Percentiles rank a stretch among this genome's conserved stretches.
These are phyloP conservation scores for Drosophila sproati DNA, from an alignment of 1,140 invertebrate species.

Conservation along the genomic window DNA sequence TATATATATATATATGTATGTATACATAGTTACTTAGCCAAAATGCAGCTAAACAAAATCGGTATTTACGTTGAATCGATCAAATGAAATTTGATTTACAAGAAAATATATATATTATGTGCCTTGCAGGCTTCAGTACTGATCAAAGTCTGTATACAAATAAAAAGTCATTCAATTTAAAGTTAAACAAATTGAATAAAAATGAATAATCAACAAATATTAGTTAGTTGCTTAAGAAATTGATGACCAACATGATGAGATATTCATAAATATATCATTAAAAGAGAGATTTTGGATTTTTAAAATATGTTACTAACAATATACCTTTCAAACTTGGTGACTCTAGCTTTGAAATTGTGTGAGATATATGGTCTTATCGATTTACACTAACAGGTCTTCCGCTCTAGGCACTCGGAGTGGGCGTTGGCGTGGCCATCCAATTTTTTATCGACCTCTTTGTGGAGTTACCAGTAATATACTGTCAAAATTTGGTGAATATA, in stretches of 20 bases:
- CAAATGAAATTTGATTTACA: background rate
- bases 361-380: too few relatives aligned
- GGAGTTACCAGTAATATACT: too few relatives aligned
- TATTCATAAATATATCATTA: too few relatives aligned
- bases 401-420: too few relatives aligned
- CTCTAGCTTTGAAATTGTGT: too few relatives aligned
- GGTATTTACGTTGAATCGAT: background rate
- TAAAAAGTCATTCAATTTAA: background rate
- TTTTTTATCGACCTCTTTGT: too few relatives aligned
- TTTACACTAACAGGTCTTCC: too few relatives aligned
- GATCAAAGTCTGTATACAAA: slow-evolving; percentile 10
- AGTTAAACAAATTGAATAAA: slow-evolving; percentile 2
- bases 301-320: too few relatives aligned
- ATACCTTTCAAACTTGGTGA: too few relatives aligned
- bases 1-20: background rate
- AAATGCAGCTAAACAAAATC: slow-evolving; percentile 13
- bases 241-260: background rate
- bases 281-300: background rate
- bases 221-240: slow-evolving; percentile 5
- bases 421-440: too few relatives aligned
- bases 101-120: background rate
- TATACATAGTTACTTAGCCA: slow-evolving; percentile 1
- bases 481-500: too few relatives aligned
- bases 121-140: background rate
- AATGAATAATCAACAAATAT: background rate